These are phyloP conservation scores for Melanchra persicariae DNA, from an alignment of 2,888 invertebrate genomes.

Conservation along the genomic window DNA sequence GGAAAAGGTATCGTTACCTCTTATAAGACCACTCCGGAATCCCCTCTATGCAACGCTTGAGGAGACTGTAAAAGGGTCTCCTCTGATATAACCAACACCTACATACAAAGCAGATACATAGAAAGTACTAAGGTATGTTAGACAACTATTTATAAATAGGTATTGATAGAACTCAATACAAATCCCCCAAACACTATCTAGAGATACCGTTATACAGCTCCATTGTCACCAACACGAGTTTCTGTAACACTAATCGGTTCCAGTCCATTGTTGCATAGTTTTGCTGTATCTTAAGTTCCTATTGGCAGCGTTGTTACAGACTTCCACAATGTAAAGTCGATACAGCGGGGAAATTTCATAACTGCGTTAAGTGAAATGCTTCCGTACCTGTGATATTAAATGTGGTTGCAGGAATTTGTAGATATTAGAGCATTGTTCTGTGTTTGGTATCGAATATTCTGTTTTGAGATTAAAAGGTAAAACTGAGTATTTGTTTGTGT, in stretches of 20 bases:
- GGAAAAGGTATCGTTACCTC: neutral
- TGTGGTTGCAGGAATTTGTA: slow-evolving; percentile 33
- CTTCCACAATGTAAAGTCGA: slow-evolving; percentile 54
- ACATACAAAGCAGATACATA: neutral
- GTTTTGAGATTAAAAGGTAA: neutral
- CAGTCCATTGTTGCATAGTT: slow-evolving; percentile 69
- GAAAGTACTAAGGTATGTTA: neutral
- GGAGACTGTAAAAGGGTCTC: neutral
- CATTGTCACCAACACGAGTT: slow-evolving; percentile 56
- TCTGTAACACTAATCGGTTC: slow-evolving; percentile 61
- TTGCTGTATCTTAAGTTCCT: slow-evolving; percentile 62
- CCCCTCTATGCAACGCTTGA: neutral
- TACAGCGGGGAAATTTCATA: slow-evolving; percentile 54
- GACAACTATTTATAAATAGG: slow-evolving; percentile 1
- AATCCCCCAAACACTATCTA: slow-evolving; percentile 20
- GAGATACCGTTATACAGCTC: slow-evolving; percentile 11
- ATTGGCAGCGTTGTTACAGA: slow-evolving; percentile 51
- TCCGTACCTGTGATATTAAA: slow-evolving; percentile 60
- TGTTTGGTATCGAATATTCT: neutral
- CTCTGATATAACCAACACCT: too few relatives aligned
- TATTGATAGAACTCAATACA: slow-evolving; percentile 21
- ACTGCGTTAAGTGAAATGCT: slow-evolving; percentile 59
- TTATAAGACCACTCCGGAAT: neutral
- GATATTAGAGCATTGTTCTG: slow-evolving; percentile 37
- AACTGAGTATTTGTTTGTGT: neutral